Evolutionary conservation across 2,113 vertebrate species (phyloP), one percentile per base, ranked within the genome.

Genomic region (Sardina pilchardus): DNA sequence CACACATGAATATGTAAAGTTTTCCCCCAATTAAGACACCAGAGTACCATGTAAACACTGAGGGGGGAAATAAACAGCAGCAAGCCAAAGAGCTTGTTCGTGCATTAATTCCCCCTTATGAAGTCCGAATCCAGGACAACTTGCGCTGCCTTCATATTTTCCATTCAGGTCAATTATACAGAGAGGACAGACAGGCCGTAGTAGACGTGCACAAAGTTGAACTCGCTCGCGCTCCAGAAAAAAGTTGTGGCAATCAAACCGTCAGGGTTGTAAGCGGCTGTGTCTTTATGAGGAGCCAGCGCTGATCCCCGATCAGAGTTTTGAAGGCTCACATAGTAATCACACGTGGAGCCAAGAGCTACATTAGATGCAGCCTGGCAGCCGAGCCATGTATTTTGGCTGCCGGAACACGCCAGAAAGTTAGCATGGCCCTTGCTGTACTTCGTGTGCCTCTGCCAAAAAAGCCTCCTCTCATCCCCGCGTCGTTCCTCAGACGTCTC

Each of bases 1-100:
- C 47, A 84, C 42, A 8, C 85, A 83, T 89, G 83, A 85, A 80
- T 84, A 88, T 85, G 82, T 30, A 84, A 82, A 85, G 14, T 59
- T 78, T 82, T 86, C 56, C 47, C 71, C 44, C 30, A 88, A 85
- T 85, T 83, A 81, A 81, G 83, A 82, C 43, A 45, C 56, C 78
- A 81, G 81, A 63, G 36, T 34, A 45, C 80, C 85, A 63, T 86
- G 83, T 86, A 80, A 42, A 80, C 1, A 83, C 34, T 42, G 10
- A 26, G 63, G 26, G 48, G 21, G 19, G 21, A 78, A 34, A 36
- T 10, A 10, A 12, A 12, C 30, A 36, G 4, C 34, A 16, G 71
- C 30, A 9, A 36, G 71, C 30, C 63, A 71, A 71, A 71, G 12
- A 78, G 3, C 9, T 81, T 84, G 81, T 85, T 81, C 67, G 67